Evolutionary conservation across 2,113 vertebrate species (phyloP), one percentile per base, ranked within the genome.

Genomic region (Vidua macroura): DNA sequence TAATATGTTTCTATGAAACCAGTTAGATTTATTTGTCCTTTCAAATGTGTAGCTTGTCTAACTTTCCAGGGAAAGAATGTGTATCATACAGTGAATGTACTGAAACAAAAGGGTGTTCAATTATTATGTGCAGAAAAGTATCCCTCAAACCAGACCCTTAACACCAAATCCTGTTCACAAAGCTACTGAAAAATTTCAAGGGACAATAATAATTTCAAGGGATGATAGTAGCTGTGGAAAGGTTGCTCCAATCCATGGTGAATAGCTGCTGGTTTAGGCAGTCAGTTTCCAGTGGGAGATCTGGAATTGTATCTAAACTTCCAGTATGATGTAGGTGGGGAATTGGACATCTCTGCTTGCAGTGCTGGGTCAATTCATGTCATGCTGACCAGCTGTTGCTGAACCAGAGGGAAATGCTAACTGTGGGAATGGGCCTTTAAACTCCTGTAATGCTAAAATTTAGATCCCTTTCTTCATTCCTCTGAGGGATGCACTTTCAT

Each of bases 351-450:
- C 15, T 81, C 43, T 41, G 13, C 12, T 46, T 70, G n/a, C 46
- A 18, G 0, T 10, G 5, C 21, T 7, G 35, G 28, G 24, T 60
- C 20, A 22, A 19, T 10, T 35, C 1, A 0, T 16, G 37, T 31
- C 0, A 0, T 13, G 8, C 4, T 37, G 63, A 15, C 6, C n/a
- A 27, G 4, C 1, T 21, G 8, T 17, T 43, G 31, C 37, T 66
- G 43, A 66, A 46, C 10, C 44, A 1, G 2, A 23, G 46, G 77
- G 77, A 74, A 43, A 30, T 11, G 24, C 17, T 13, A 15, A 27
- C 31, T 35, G 12, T 33, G 23, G 30, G 44, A 76, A 44, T 15
- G 25, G 31, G 22, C 55, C 20, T 77, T 76, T 18, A 28, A 69
- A 63, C 2, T 43, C 56, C 9, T 13, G 3, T 13, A 23, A 67